phyloP scores from a whole-genome alignment of 92 coral and sea anemone genomes.

The Ricordea florida region DNA sequence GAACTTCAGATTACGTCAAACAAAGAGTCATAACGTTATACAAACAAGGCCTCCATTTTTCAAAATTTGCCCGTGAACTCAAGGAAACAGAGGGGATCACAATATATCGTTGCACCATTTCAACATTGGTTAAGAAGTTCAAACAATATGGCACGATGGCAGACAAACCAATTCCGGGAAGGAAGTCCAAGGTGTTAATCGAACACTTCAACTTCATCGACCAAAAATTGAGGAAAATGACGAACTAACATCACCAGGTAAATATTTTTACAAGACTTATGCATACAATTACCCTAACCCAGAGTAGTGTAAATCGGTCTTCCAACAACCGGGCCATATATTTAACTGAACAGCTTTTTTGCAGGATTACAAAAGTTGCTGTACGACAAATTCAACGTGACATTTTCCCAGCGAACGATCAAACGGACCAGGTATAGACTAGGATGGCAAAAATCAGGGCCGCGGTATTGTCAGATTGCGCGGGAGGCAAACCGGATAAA shows the following conservation, averaged over 20 bases:
- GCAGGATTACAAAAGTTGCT: constrained; percentile 4
- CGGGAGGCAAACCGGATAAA: constrained; percentile 10
- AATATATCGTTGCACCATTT: neutral
- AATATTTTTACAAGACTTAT: no score
- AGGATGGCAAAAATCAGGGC: constrained; percentile 14
- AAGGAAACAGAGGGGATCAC: neutral
- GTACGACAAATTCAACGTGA: neutral
- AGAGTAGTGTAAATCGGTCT: no score
- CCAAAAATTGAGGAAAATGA: no score
- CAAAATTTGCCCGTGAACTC: neutral
- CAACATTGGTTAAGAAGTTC: neutral
- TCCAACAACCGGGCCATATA: no score
- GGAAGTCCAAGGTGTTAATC: no score
- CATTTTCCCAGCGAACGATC: neutral
- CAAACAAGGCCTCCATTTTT: neutral
- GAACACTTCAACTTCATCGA: no score
- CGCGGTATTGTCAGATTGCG: constrained; percentile 17
- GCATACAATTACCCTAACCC: no score
- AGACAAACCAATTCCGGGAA: neutral
- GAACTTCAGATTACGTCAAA: neutral
- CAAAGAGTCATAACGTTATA: neutral
- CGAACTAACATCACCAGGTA: no score
- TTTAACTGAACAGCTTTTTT: no score
- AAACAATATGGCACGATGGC: neutral
- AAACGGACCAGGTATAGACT: constrained; percentile 4